A percentile compares a stretch with the other conserved stretches of the same genome.
Conservation (phyloP, 1,140 invertebrate genomes). For the Drosophila lacteicornis region DNA sequence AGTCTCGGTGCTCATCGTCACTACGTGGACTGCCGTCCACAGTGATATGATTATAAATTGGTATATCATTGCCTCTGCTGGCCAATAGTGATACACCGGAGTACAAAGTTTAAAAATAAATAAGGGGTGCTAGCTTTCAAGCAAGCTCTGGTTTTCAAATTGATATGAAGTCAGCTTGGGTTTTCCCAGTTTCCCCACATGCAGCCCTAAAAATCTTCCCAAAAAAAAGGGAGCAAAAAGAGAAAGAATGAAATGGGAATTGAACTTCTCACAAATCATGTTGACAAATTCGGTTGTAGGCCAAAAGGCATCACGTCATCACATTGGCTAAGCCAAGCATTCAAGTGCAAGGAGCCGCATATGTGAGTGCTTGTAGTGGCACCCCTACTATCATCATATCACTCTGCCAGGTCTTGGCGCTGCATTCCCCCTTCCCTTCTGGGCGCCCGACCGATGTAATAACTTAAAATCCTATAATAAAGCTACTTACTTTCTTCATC, state of each 20-base stretch:
- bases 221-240: conserved; percentile 3
- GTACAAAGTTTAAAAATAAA: no score
- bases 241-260: conserved; percentile 17
- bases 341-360: conserved; percentile 53
- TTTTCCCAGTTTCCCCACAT: no score
- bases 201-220: not conserved
- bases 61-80: no score
- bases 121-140: no score
- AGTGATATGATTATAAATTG: no score
- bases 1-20: no score
- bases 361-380: conserved; percentile 44
- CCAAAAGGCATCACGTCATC: conserved; percentile 49
- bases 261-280: conserved; percentile 44
- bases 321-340: conserved; percentile 34
- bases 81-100: no score
- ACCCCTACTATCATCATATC: conserved; percentile 17
- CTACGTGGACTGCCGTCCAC: no score
- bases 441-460: conserved; percentile 52
- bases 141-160: no score
- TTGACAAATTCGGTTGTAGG: conserved; percentile 58
- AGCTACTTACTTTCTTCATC: conserved; percentile 67
- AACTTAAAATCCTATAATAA: conserved; percentile 81
- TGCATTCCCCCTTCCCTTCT: no score
- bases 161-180: no score
- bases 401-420: conserved; percentile 12